Base-by-base conservation (phyloP, 1,140 invertebrate species). In the Idris sp. region DNA sequence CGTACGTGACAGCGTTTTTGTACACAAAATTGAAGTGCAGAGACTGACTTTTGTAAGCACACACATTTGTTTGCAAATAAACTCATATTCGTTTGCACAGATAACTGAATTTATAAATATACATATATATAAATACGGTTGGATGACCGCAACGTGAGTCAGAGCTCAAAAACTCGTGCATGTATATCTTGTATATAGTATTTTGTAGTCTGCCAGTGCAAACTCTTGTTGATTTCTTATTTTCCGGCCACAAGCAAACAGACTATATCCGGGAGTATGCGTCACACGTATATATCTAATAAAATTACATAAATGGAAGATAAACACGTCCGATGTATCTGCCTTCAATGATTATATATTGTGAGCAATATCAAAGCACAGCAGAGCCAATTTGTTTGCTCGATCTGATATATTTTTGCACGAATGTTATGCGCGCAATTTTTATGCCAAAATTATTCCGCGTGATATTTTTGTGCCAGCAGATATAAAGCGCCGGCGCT, bases 291-390 rank as follows among this genome's bases (percentile, higher is more conserved):
- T 53, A 43, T 19, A 43, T 74, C 46, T 59, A 53, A 62, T 62
- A 59, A 74, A 74, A 74, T 74, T 74, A 67, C 49, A 61, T 48
- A 49, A 74, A 64, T 49, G 49, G 56, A 62, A 74, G 56, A 56
- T 68, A 74, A 68, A 74, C 56, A 71, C 26, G 56, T 31, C 26
- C 31, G 26, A 54, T 48, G 36, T 48, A 48, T 61, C 41, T 33
- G 16, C 26, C 35, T 46, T 44, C 48, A 35, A 61, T 48, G 56
- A 61, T 53, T 54, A 61, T 59, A 51, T 58, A 68, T 68, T 36
- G 53, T 44, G 8, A 16, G 18, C 51, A 31, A 41, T 67, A 64
- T 53, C 40, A 62, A 62, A 62, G 26, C 8, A 35, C 28, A 15
- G 35, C 33, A 18, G 4, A 2, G 18, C 35, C 64, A 58, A 68